Evolutionary conservation across 2,797 vertebrate species (phyloP).

Genomic region (Salmo trutta): DNA sequence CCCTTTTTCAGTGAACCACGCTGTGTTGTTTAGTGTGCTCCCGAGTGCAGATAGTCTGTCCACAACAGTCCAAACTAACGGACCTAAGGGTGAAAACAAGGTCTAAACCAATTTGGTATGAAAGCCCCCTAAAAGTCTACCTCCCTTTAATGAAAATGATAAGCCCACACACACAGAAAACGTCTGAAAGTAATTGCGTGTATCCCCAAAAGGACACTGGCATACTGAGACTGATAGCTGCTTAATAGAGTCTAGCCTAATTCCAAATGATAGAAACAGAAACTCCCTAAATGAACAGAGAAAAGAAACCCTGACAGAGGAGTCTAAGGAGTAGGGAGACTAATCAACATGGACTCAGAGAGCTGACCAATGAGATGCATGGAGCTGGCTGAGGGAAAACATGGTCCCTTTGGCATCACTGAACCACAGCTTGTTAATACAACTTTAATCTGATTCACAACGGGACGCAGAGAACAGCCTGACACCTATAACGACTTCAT

Average conservation of each 20-base stretch:
- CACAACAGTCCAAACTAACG: too few species aligned
- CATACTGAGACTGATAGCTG: neutral
- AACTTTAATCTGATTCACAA: neutral
- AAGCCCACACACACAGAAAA: too few species aligned
- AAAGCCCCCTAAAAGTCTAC: too few species aligned
- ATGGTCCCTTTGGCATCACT: neutral
- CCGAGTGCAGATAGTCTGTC: too few species aligned
- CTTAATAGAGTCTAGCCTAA: neutral
- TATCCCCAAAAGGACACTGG: neutral
- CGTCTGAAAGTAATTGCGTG: neutral
- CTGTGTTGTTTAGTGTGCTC: too few species aligned
- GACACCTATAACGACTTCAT: neutral
- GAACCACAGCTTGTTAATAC: neutral
- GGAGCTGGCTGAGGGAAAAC: neutral
- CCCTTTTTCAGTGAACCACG: too few species aligned
- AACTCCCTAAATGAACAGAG: neutral
- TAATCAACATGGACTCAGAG: neutral
- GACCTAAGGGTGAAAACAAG: too few species aligned
- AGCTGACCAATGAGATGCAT: neutral
- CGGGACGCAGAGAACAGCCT: neutral
- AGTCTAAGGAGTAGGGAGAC: neutral
- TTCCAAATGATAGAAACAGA: neutral
- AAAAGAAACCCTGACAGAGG: neutral
- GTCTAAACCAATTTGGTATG: too few species aligned
- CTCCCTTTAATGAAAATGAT: too few species aligned